Conservation (phyloP, 1,140 invertebrate genomes). For the Idris sp. region DNA sequence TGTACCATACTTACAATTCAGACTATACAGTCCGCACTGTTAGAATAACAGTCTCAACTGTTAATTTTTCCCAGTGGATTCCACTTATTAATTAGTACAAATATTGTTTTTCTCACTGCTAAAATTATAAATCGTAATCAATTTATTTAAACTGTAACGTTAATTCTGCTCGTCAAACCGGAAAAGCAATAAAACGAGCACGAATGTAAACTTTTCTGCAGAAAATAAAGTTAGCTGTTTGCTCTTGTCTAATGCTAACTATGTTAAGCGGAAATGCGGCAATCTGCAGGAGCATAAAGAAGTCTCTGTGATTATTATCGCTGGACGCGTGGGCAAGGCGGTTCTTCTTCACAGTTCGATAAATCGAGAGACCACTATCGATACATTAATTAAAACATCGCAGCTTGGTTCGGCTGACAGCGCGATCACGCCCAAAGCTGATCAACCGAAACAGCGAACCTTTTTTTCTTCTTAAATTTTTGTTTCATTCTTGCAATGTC, state of each 20-base stretch:
- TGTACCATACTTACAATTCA: too few relatives aligned
- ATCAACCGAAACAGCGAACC: slow-evolving; percentile 62
- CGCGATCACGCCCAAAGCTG: slow-evolving; percentile 61
- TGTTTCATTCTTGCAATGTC: slow-evolving; percentile 50
- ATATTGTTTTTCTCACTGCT: too few relatives aligned
- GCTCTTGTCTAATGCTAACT: slow-evolving; percentile 33
- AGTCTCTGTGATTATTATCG: slow-evolving; percentile 57
- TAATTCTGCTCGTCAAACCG: neutral
- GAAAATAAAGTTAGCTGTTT: too few relatives aligned
- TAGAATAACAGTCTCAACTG: too few relatives aligned
- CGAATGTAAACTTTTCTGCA: slow-evolving; percentile 30
- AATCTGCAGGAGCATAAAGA: slow-evolving; percentile 34
- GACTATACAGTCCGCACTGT: too few relatives aligned
- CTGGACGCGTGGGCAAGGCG: slow-evolving; percentile 59
- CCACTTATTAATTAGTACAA: slow-evolving; percentile 29
- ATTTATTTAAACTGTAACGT: slow-evolving; percentile 23
- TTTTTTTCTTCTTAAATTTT: slow-evolving; percentile 58
- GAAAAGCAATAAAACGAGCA: slow-evolving; percentile 17
- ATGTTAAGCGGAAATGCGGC: slow-evolving; percentile 23
- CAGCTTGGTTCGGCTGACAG: slow-evolving; percentile 57
- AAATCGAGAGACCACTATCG: slow-evolving; percentile 61
- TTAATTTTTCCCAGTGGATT: too few relatives aligned
- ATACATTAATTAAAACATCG: slow-evolving; percentile 67
- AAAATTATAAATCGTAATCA: slow-evolving; percentile 38
- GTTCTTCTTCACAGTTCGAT: slow-evolving; percentile 63